Evolutionary conservation across 2,888 invertebrate genomes (phyloP), one percentile per base, ranked within the genome.

Genomic region (Pterostichus madidus): DNA sequence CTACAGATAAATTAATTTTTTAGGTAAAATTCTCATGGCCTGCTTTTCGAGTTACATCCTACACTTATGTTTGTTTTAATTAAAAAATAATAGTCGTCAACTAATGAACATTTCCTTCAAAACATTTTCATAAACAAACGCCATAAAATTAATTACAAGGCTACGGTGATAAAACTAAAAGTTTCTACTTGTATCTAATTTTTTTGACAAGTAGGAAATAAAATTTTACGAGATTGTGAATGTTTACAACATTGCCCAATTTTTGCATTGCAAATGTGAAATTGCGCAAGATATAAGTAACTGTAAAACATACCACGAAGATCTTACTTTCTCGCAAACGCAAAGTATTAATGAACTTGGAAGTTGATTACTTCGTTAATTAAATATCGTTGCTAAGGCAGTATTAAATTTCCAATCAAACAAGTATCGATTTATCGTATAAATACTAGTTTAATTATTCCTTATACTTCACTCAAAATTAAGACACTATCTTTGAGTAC

Each of bases 341-440:
- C n/a, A 64, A 64, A 64, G 13, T 64, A 49, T 49, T 49, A 64
- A 64, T 64, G 64, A 64, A 64, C 64, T 35, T 64, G 64, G 31
- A 64, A 64, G 35, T 64, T 64, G 64, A 64, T 64, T 64, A 71
- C 68, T 71, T 71, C 11, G 68, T 71, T 71, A 71, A 71, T 71
- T 71, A 13, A 71, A 71, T 17, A 71, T 71, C 44, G n/a, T 15
- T 13, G 17, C 17, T 39, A 44, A 39, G 11, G 24, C n/a, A 71
- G 15, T 64, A 64, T 64, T 32, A 64, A 64, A 64, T 64, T 64
- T 64, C 68, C 68, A 71, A 71, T 71, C 44, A 44, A 39, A 56
- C 56, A 56, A 31, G 39, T 64, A 64, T 64, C 32, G 64, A 64
- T 64, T 64, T 59, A 24, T 59, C 11, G 10, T 24, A 24, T 17